Percentiles rank a stretch among this genome's conserved stretches.
phyloP scores from a whole-genome alignment of 1,140 invertebrate genomes.

The Fragariocoptes setiger region DNA sequence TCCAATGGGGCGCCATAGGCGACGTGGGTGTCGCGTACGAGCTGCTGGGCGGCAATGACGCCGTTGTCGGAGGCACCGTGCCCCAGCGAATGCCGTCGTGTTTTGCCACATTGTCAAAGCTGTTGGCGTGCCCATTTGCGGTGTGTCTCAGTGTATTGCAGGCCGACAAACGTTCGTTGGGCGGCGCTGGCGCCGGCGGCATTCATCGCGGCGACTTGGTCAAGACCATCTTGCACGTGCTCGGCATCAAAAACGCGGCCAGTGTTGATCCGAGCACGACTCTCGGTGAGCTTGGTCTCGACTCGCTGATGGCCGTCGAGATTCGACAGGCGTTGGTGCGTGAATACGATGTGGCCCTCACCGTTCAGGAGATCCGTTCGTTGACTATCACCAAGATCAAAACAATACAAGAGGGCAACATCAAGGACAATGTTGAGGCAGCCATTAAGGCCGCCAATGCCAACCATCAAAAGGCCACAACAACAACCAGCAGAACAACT shows the following conservation, averaged over 20 bases:
- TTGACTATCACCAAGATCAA: constrained; percentile 37
- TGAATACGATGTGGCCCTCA: constrained; percentile 3
- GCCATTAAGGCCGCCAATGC: too few species aligned
- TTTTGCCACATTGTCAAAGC: constrained; percentile 44
- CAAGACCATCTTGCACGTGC: constrained; percentile 4
- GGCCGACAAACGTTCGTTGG: constrained; percentile 14
- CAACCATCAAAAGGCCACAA: too few species aligned
- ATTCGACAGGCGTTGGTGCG: constrained; percentile 27
- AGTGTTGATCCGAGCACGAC: constrained; percentile 34
- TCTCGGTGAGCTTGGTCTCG: constrained; percentile 69
- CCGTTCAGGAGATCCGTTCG: constrained; percentile 11
- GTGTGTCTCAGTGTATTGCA: constrained; percentile 5
- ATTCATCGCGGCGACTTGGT: constrained; percentile 5
- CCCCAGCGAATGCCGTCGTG: constrained; percentile 71
- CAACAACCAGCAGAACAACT: too few species aligned
- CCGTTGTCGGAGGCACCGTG: constrained; percentile 57
- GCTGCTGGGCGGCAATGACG: constrained; percentile 56
- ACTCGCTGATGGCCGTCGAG: constrained; percentile 84
- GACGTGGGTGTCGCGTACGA: constrained; percentile 72
- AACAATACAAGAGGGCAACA: constrained; percentile 26
- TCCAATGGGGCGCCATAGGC: constrained; percentile 89
- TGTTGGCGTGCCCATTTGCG: constrained; percentile 27
- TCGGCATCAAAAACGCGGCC: constrained; percentile 68
- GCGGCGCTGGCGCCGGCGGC: constrained; percentile 13
- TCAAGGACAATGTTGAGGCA: too few species aligned